These are phyloP conservation scores for Atractosteus spatula DNA, from an alignment of 2,113 vertebrate genomes.

Conservation along the genomic window DNA sequence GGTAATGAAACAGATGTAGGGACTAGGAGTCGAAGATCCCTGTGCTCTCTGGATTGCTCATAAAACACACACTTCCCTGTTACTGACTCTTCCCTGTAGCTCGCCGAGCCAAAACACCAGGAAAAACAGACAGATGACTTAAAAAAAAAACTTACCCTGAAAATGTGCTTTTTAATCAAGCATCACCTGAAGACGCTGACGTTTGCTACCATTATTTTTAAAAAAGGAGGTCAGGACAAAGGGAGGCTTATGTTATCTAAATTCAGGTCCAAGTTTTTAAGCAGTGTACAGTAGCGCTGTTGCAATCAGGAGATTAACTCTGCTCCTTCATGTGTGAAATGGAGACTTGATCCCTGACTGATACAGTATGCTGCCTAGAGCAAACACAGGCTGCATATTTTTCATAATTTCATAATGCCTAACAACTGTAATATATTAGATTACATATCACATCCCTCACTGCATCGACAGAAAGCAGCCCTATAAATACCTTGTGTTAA, in stretches of 20 bases:
- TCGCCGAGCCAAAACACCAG: neutral
- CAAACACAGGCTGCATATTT: conserved; percentile 52
- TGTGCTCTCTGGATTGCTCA: conserved; percentile 38
- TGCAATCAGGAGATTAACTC: conserved; percentile 68
- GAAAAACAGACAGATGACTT: neutral
- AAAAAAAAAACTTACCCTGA: neutral
- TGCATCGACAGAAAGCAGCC: conserved; percentile 30
- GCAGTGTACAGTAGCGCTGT: conserved; percentile 55
- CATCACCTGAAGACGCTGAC: conserved; percentile 26
- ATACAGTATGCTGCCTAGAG: conserved; percentile 46
- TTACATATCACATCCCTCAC: conserved; percentile 51
- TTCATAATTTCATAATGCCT: conserved; percentile 43
- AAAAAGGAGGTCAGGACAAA: conserved; percentile 42
- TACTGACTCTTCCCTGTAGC: neutral
- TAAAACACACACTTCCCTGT: conserved; percentile 65
- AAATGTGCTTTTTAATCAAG: conserved; percentile 31
- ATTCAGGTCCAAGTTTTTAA: conserved; percentile 34
- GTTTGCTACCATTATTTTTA: conserved; percentile 35
- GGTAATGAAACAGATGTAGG: conserved; percentile 52
- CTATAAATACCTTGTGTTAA: conserved; percentile 46
- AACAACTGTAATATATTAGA: conserved; percentile 56
- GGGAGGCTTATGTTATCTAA: conserved; percentile 22
- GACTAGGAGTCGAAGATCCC: conserved; percentile 29
- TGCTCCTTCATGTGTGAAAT: conserved; percentile 73
- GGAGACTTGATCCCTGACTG: conserved; percentile 68